phyloP scores from a whole-genome alignment of 2,113 vertebrate genomes.

The Anguilla rostrata region DNA sequence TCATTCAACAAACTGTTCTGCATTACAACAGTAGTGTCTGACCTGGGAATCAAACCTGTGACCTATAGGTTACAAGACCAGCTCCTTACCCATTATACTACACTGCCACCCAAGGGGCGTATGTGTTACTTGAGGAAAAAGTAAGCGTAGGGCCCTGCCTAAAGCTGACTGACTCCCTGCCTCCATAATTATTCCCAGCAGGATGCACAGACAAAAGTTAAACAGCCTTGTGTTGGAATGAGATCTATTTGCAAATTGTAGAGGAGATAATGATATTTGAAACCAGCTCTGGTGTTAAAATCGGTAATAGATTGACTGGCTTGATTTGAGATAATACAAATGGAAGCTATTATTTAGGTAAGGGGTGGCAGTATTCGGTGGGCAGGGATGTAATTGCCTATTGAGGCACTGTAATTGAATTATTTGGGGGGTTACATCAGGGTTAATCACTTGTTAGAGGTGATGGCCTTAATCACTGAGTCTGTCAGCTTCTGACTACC shows the following conservation, averaged over 20 bases:
- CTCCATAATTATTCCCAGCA: too few relatives aligned
- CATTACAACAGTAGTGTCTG: too few relatives aligned
- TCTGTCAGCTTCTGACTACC: background rate
- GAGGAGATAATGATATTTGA: background rate
- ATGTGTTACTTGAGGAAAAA: too few relatives aligned
- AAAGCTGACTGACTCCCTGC: too few relatives aligned
- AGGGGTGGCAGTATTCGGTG: background rate
- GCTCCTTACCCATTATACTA: too few relatives aligned
- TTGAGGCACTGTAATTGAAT: background rate
- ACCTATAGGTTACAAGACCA: too few relatives aligned
- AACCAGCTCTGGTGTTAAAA: background rate
- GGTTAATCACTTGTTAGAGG: constrained; percentile 9
- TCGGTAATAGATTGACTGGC: background rate
- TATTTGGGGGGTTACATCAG: background rate
- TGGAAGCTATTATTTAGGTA: background rate
- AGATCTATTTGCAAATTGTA: background rate
- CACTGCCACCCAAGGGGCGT: too few relatives aligned
- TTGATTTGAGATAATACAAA: background rate
- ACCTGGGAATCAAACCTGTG: too few relatives aligned
- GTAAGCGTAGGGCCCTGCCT: too few relatives aligned
- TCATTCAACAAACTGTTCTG: too few relatives aligned
- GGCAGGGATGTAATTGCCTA: background rate
- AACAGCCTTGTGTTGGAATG: background rate
- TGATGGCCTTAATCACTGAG: background rate
- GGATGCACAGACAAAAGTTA: background rate